Evolutionary conservation across 2,888 invertebrate genomes (phyloP).

Genomic region (Caenorhabditis sp.): DNA sequence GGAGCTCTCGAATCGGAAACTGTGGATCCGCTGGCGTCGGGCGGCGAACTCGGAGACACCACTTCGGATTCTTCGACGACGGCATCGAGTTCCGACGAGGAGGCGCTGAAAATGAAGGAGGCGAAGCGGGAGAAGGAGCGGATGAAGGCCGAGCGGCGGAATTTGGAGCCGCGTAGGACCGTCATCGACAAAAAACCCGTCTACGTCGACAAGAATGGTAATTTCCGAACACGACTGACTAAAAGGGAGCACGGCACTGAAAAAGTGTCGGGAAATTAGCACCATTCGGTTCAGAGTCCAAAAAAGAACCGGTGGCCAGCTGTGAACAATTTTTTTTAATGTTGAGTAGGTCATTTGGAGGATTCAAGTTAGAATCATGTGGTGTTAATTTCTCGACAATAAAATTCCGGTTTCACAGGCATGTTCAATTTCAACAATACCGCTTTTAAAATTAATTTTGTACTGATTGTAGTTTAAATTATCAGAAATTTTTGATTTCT

Average conservation of each 20-base stretch:
- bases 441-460: no score
- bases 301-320: no score
- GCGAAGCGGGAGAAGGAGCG: slow-evolving; percentile 26
- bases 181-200: slow-evolving; percentile 25
- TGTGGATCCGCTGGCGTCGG: slow-evolving; percentile 2
- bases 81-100: slow-evolving; percentile 28
- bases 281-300: no score
- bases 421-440: no score
- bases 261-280: no score
- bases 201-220: slow-evolving; percentile 29
- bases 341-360: no score
- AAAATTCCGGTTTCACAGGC: no score
- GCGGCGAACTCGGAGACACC: background rate
- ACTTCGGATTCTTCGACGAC: slow-evolving; percentile 16
- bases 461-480: no score
- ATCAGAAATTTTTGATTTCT: background rate
- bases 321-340: no score
- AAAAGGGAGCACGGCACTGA: no score
- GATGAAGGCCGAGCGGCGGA: slow-evolving; percentile 32
- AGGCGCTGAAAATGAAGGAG: slow-evolving; percentile 12
- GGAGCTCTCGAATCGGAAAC: background rate
- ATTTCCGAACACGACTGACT: background rate
- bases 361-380: background rate
- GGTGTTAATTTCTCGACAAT: no score
- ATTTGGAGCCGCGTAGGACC: slow-evolving; percentile 20